These are phyloP conservation scores for Drosophila subquinaria DNA, from an alignment of 2,888 invertebrate species.

Conservation along the genomic window DNA sequence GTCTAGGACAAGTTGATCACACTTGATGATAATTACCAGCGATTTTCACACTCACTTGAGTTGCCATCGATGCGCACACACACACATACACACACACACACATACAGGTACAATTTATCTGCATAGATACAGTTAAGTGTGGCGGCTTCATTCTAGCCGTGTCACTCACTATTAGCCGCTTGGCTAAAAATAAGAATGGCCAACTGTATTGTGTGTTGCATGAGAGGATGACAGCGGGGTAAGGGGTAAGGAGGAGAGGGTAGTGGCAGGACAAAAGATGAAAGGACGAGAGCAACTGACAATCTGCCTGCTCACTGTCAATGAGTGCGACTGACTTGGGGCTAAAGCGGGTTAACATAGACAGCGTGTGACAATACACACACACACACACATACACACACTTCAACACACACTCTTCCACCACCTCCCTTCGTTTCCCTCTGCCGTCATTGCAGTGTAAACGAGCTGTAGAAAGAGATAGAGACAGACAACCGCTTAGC, in stretches of 20 bases:
- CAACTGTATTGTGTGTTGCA: conserved; percentile 23
- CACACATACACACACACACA: conserved; percentile 15
- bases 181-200: conserved; percentile 71
- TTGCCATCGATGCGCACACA: conserved; percentile 54
- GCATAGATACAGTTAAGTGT: conserved; percentile 38
- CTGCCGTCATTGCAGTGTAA: conserved; percentile 3
- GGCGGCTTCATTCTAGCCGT: conserved; percentile 46
- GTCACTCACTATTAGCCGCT: conserved; percentile 78
- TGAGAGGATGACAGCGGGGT: not conserved
- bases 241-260: not conserved
- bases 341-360: conserved; percentile 61
- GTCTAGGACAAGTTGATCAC: not conserved
- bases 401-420: conserved; percentile 28
- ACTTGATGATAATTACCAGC: conserved; percentile 46
- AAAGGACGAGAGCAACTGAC: conserved; percentile 20
- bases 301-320: conserved; percentile 52
- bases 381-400: conserved; percentile 39
- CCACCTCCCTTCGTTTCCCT: not conserved
- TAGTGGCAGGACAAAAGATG: not conserved
- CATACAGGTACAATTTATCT: conserved; percentile 17
- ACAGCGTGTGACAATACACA: conserved; percentile 72
- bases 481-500: conserved; percentile 52
- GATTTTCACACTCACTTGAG: conserved; percentile 74
- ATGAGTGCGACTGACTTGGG: conserved; percentile 64
- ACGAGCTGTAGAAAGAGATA: conserved; percentile 19